Evolutionary conservation across 1,140 invertebrate species (phyloP).

Genomic region (Idris sp.): DNA sequence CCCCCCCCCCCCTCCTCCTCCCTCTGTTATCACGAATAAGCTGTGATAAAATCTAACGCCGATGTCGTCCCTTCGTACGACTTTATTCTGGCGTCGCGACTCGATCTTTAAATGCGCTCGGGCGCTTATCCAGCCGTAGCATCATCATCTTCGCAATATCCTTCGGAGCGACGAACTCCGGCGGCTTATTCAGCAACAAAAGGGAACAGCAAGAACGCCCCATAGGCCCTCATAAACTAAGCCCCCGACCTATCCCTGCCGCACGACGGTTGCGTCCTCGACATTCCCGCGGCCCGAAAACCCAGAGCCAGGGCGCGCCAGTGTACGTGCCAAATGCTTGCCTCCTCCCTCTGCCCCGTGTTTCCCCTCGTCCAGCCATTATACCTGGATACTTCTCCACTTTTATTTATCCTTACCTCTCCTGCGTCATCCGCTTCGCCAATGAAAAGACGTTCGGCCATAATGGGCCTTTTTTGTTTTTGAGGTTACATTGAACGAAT

Average conservation of each 20-base stretch:
- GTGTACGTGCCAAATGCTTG: conserved; percentile 33
- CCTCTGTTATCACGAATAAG: conserved; percentile 31
- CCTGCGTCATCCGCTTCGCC: too few relatives aligned
- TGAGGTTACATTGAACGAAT: too few relatives aligned
- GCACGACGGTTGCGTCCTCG: conserved; percentile 53
- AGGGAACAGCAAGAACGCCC: conserved; percentile 55
- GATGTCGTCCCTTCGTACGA: conserved; percentile 53
- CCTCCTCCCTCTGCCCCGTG: not conserved
- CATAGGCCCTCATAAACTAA: conserved; percentile 57
- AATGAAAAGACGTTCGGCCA: conserved; percentile 1
- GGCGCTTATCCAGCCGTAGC: conserved; percentile 57
- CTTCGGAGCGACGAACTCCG: conserved; percentile 60
- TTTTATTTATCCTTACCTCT: conserved; percentile 37
- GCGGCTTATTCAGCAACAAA: conserved; percentile 51
- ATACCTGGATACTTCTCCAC: conserved; percentile 31
- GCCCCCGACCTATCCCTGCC: conserved; percentile 57
- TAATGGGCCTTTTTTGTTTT: not conserved
- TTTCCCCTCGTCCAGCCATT: conserved; percentile 6
- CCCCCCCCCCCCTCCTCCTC: too few relatives aligned
- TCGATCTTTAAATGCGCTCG: conserved; percentile 54
- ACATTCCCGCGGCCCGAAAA: conserved; percentile 58
- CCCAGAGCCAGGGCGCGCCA: conserved; percentile 44
- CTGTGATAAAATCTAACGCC: conserved; percentile 38
- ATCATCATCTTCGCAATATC: conserved; percentile 59
- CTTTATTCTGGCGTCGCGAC: conserved; percentile 53